These are phyloP conservation scores for Syngnathus scovelli DNA, from an alignment of 2,113 vertebrate species.

Conservation along the genomic window DNA sequence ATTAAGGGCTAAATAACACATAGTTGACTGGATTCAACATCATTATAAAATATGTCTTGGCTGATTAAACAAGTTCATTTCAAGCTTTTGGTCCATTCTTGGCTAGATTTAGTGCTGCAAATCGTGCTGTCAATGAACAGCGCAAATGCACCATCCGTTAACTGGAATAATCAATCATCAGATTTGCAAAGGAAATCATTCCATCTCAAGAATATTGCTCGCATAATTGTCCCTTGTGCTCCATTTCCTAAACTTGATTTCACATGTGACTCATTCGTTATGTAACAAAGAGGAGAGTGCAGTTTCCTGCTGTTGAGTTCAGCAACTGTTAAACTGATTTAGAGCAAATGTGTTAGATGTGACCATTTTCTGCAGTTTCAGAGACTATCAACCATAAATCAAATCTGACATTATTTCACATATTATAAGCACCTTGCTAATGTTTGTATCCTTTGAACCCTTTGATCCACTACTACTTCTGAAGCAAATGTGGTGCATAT, in stretches of 20 bases:
- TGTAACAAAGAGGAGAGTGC: slow-evolving; percentile 41
- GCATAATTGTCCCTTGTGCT: slow-evolving; percentile 50
- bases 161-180: slow-evolving; percentile 54
- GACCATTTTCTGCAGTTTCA: slow-evolving; percentile 17
- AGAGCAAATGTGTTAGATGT: slow-evolving; percentile 27
- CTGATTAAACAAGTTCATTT: slow-evolving; percentile 66
- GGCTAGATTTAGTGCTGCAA: slow-evolving; percentile 56
- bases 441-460: slow-evolving; percentile 39
- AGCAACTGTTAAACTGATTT: slow-evolving; percentile 31
- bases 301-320: slow-evolving; percentile 41
- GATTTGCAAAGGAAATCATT: slow-evolving; percentile 43
- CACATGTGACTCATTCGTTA: slow-evolving; percentile 55
- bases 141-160: slow-evolving; percentile 40
- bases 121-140: slow-evolving; percentile 57
- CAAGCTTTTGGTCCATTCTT: slow-evolving; percentile 52
- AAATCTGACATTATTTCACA: slow-evolving; percentile 1
- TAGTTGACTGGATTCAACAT: slow-evolving; percentile 5
- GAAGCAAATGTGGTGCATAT: slow-evolving; percentile 48
- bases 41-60: slow-evolving; percentile 36
- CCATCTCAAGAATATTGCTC: slow-evolving; percentile 33
- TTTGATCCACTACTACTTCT: slow-evolving; percentile 30
- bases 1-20: background rate
- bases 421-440: slow-evolving; percentile 23
- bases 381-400: slow-evolving; percentile 9
- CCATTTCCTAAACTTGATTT: slow-evolving; percentile 58